Evolutionary conservation across 2,888 invertebrate genomes (phyloP), one percentile per base, ranked within the genome.

Genomic region (Reticulitermes lucifugus): DNA sequence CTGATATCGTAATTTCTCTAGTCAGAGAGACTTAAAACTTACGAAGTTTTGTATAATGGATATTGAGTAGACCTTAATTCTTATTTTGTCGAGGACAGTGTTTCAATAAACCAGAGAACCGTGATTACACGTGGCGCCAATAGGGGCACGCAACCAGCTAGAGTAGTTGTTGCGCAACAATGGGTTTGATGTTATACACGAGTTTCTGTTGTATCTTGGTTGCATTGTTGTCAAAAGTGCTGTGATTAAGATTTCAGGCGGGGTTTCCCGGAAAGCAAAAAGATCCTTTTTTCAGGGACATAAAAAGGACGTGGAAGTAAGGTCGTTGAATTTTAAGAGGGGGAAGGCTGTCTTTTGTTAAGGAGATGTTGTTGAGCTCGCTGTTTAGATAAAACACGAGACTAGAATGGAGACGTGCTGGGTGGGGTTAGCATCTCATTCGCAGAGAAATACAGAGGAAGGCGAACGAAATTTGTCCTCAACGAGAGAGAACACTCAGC

Each of bases 181-280:
- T 81, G 46, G 81, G 81, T 70, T 81, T 81, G 70, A 81, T 70
- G 81, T 81, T 65, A 35, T 60, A 60, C 60, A 80, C 59, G 43
- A 79, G 79, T 77, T 77, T 22, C 43, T 79, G 79, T 43, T 79
- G 80, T 70, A 81, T 83, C 83, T 83, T 29, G 83, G 43, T 51
- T 46, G 79, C 82, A 82, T 85, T 85, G 85, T 85, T 82, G 85
- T 43, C 51, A 46, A 71, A 60, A 55, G n/a, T 21, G 59, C n/a
- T 43, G 77, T 85, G 82, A 85, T 85, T 81, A 85, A 85, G 85
- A 85, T 60, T 85, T 85, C 80, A 79, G 51, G 51, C 55, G 70
- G 77, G 51, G 79, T 79, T 79, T 79, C 35, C 75, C n/a, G 51
- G 65, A 43, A 70, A 43, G 81, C 81, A 81, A 81, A 70, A 81